A percentile compares a stretch with the other conserved stretches of the same genome.
phyloP scores from a whole-genome alignment of 2,888 invertebrate species.

The Listrodromus nycthemerus region DNA sequence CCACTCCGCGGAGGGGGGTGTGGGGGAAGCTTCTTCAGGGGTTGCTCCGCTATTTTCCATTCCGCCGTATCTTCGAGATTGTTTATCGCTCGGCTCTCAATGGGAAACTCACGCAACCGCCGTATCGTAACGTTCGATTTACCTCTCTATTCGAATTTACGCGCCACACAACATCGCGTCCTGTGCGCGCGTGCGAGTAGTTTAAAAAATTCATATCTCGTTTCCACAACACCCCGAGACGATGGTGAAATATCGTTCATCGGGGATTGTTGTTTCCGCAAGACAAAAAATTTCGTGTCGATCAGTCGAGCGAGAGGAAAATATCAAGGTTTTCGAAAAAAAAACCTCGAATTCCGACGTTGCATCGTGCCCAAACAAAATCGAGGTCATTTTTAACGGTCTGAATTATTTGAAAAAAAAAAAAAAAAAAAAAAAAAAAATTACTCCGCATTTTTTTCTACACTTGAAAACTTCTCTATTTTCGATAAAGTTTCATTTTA shows the following conservation, averaged over 20 bases:
- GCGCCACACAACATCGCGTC: background rate
- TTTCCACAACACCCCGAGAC: constrained; percentile 32
- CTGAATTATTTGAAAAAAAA: background rate
- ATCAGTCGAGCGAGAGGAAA: constrained; percentile 21
- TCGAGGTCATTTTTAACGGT: background rate
- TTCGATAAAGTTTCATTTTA: too few species aligned
- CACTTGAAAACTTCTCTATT: too few species aligned
- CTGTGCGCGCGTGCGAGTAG: background rate
- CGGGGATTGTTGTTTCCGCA: constrained; percentile 2
- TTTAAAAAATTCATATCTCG: constrained; percentile 47
- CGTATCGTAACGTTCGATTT: constrained; percentile 23
- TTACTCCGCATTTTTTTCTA: too few species aligned
- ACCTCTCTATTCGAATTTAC: background rate
- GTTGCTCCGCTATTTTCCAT: constrained; percentile 12
- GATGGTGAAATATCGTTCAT: constrained; percentile 35
- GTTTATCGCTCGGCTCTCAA: constrained; percentile 35
- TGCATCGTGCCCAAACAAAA: too few species aligned
- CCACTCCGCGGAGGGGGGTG: too few species aligned
- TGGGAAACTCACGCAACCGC: constrained; percentile 26
- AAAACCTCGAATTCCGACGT: background rate
- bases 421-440: too few species aligned
- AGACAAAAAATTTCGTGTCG: constrained; percentile 31
- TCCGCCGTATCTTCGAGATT: constrained; percentile 34
- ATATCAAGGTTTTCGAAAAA: background rate
- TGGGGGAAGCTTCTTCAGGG: background rate